phyloP scores from a whole-genome alignment of 2,888 invertebrate genomes.

The Clistopyga incitator region DNA sequence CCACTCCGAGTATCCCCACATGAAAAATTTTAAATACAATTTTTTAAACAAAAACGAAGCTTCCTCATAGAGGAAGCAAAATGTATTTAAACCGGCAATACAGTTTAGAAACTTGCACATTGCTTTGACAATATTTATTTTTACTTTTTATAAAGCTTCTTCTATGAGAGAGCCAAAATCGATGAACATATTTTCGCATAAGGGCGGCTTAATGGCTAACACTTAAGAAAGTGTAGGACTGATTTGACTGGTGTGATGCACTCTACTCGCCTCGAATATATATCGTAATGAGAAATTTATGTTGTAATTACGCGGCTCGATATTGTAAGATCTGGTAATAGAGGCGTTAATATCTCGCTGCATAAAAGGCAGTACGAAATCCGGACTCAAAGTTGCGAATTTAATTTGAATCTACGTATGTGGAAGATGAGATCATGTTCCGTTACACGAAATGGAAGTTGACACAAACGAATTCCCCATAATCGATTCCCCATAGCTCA shows the following conservation, averaged over 20 bases:
- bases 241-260: no score
- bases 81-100: no score
- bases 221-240: background rate
- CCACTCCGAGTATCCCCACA: no score
- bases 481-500: conserved; percentile 41
- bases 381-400: conserved; percentile 19
- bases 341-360: background rate
- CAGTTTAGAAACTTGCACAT: no score
- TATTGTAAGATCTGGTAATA: background rate
- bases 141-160: no score
- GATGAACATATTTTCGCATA: no score
- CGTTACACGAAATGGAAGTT: conserved; percentile 22
- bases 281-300: background rate
- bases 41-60: no score
- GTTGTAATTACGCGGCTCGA: background rate
- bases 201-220: no score
- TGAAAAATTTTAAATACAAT: no score
- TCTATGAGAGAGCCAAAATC: no score
- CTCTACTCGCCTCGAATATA: background rate
- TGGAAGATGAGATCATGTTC: background rate
- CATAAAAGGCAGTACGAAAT: conserved; percentile 23
- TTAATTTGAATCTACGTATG: background rate
- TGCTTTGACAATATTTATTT: no score
- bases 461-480: conserved; percentile 21
- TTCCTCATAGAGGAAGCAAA: no score